Evolutionary conservation across 1,140 invertebrate genomes (phyloP), one percentile per base, ranked within the genome.

Genomic region (Acromyrmex heyeri): DNA sequence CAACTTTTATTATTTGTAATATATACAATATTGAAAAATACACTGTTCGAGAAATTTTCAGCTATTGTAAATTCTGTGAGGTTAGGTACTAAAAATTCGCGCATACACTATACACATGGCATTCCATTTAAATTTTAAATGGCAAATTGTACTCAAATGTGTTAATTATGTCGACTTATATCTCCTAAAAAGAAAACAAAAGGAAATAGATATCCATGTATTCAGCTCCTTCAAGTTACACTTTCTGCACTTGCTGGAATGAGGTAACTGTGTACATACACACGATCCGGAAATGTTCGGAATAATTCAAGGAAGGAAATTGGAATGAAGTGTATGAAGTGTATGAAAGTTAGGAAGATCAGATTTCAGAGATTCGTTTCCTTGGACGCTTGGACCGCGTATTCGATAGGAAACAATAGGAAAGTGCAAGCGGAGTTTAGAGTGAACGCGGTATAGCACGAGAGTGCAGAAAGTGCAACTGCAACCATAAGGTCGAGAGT

Each of bases 401-500:
- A 10, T n/a, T 16, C 12, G 10, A 18, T 30, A 16, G 14, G 14
- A 50, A 50, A 50, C 48, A 44, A 44, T 50, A 16, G 27, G 3
- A 24, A 53, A 73, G n/a, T 53, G 8, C 7, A 44, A 44, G 5
- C 7, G 3, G 16, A 21, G 16, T 44, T 6, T 14, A 7, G 5
- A 12, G 14, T 16, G 27, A 16, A 10, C 69, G 44, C 64, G 21
- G 10, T 10, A 30, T 69, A 34, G 16, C 10, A 14, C 59, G 67
- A 10, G 12, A 59, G 34, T 59, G 57, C 77, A 82, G 67, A 38
- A 48, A 48, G 61, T 38, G 18, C 34, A 81, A 16, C 65, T 5
- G 34, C 8, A 16, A 70, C 21, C 14, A 24, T 81, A 90, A 89
- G 87, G 92, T 93, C 91, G 91, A 93, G 87, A 92, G 86, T 93